Conservation (phyloP, 1,140 invertebrate species). For the Anoplophora glabripennis region DNA sequence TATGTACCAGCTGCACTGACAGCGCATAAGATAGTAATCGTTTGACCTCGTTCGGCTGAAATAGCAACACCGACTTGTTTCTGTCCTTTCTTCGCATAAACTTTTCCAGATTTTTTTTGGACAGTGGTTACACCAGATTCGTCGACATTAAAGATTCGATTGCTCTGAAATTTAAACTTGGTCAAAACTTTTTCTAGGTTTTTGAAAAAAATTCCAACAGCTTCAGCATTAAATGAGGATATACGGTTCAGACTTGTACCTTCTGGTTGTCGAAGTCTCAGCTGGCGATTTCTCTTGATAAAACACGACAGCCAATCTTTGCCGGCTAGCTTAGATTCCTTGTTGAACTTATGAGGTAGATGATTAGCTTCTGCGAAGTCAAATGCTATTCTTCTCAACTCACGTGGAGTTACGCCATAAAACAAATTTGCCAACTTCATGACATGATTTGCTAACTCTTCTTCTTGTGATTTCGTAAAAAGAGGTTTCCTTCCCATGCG, state of each 20-base stretch:
- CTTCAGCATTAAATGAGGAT: constrained; percentile 30
- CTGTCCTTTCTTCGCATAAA: constrained; percentile 7
- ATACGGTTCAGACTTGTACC: constrained; percentile 28
- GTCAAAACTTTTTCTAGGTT: background rate
- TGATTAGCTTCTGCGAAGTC: constrained; percentile 14
- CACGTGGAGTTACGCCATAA: constrained; percentile 8
- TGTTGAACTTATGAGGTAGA: constrained; percentile 16
- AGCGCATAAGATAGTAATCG: constrained; percentile 26
- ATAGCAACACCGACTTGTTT: constrained; percentile 6
- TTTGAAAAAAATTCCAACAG: constrained; percentile 39
- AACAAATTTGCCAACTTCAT: constrained; percentile 16
- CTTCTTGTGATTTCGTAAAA: constrained; percentile 9
- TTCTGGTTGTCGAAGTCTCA: constrained; percentile 32
- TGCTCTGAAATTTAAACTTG: constrained; percentile 3
- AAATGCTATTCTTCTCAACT: constrained; percentile 19
- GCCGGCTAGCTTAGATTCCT: constrained; percentile 33
- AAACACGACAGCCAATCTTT: constrained; percentile 44
- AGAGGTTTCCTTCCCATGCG: constrained; percentile 1
- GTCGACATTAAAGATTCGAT: constrained; percentile 11
- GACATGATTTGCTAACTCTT: constrained; percentile 15
- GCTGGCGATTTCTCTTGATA: constrained; percentile 36
- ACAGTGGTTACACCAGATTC: constrained; percentile 10
- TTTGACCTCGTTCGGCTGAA: background rate
- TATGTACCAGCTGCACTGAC: constrained; percentile 41
- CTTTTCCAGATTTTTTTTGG: constrained; percentile 11